Conservation (phyloP, 2,888 invertebrate species). For the Venustoraphidia nigricollis region DNA sequence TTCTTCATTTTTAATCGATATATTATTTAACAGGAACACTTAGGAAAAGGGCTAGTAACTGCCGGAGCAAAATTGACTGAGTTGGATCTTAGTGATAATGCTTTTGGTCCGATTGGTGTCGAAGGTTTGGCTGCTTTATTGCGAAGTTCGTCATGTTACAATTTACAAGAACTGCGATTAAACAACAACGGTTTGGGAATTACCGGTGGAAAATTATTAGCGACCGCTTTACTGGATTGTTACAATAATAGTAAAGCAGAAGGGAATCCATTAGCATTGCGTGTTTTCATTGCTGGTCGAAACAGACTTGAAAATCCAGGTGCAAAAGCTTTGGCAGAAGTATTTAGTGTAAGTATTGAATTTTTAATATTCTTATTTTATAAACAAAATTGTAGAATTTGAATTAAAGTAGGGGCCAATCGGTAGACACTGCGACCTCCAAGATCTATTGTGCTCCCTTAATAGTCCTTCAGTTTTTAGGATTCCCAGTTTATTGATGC, state of each 20-base stretch:
- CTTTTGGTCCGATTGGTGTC: constrained; percentile 90
- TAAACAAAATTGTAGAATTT: not conserved
- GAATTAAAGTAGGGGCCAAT: too few species aligned
- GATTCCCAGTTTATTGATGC: too few species aligned
- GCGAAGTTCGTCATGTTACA: constrained; percentile 69
- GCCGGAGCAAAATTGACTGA: constrained; percentile 69
- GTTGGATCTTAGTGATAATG: constrained; percentile 91
- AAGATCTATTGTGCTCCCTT: too few species aligned
- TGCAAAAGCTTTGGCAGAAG: constrained; percentile 65
- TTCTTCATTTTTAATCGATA: not conserved
- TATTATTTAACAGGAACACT: constrained; percentile 31
- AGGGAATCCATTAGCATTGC: constrained; percentile 56
- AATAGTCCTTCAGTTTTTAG: too few species aligned
- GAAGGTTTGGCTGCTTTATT: constrained; percentile 71
- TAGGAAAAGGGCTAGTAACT: constrained; percentile 66
- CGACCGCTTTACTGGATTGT: constrained; percentile 58
- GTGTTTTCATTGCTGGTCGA: constrained; percentile 80
- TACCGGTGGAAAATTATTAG: constrained; percentile 70
- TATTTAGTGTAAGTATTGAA: constrained; percentile 49
- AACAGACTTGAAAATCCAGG: constrained; percentile 93
- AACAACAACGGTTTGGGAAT: constrained; percentile 95
- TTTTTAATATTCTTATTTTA: constrained; percentile 5
- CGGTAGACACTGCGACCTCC: too few species aligned
- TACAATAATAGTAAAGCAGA: constrained; percentile 44
- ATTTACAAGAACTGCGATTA: constrained; percentile 64